These are phyloP conservation scores for honey bee (Apis mellifera) DNA, from an alignment of 1,140 invertebrate genomes.

Conservation along the genomic window Amel_HAv3.1 CM009936.2:2064501-2065000, in stretches of 20 bases:
- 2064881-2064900: slow-evolving; percentile 12
- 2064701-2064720: slow-evolving; percentile 5
- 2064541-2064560: slow-evolving; percentile 70
- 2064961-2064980: not conserved
- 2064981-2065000: not conserved
- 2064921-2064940: too few relatives aligned
- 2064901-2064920: not conserved
- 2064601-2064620: not conserved
- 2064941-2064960: too few relatives aligned
- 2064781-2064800: too few relatives aligned
- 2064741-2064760: too few relatives aligned
- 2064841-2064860: too few relatives aligned
- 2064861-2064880: not conserved
- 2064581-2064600: not conserved
- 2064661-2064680: not conserved
- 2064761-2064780: too few relatives aligned
- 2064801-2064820: too few relatives aligned
- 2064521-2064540: slow-evolving; percentile 50
- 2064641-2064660: too few relatives aligned
- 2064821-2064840: too few relatives aligned
- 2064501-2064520: slow-evolving; percentile 35
- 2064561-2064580: not conserved
- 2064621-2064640: not conserved
- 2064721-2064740: too few relatives aligned
- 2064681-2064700: not conserved